These are phyloP conservation scores for Proctacanthus coquilletti DNA, from an alignment of 1,140 invertebrate species.

Conservation along the genomic window DNA sequence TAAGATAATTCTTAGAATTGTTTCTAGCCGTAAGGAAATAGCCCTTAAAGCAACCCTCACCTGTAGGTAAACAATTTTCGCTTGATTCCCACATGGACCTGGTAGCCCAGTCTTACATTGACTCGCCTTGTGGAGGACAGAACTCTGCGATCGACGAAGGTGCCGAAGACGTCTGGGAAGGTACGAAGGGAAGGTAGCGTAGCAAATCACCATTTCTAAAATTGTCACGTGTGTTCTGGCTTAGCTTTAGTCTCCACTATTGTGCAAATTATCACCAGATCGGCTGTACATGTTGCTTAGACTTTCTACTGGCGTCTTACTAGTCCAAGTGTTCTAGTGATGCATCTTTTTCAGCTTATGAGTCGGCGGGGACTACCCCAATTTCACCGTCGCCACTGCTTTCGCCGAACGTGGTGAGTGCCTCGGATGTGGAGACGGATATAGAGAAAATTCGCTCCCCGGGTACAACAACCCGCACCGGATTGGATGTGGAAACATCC, in stretches of 20 bases:
- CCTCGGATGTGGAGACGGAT: no score
- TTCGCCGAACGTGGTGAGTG: no score
- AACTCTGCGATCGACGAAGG: constrained; percentile 21
- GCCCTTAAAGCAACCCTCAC: neutral
- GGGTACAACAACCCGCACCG: no score
- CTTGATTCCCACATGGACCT: constrained; percentile 82
- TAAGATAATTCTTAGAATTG: constrained; percentile 12
- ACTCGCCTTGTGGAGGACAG: constrained; percentile 7
- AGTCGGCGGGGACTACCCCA: neutral
- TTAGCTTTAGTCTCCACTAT: neutral
- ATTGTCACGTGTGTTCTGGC: neutral
- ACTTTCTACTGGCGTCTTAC: neutral
- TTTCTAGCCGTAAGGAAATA: neutral
- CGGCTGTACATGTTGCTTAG: neutral
- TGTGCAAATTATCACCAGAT: neutral
- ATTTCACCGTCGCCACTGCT: neutral
- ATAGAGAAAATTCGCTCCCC: no score
- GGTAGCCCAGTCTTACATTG: constrained; percentile 33
- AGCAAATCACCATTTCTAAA: constrained; percentile 5
- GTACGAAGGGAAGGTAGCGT: constrained; percentile 30
- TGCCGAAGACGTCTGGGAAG: constrained; percentile 25
- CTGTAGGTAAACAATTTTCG: constrained; percentile 59
- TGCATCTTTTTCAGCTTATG: neutral
- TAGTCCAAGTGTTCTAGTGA: neutral
- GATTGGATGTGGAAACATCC: no score